Evolutionary conservation across 92 coral and sea anemone species (phyloP).

Genomic region (Palythoa grandiflora): DNA sequence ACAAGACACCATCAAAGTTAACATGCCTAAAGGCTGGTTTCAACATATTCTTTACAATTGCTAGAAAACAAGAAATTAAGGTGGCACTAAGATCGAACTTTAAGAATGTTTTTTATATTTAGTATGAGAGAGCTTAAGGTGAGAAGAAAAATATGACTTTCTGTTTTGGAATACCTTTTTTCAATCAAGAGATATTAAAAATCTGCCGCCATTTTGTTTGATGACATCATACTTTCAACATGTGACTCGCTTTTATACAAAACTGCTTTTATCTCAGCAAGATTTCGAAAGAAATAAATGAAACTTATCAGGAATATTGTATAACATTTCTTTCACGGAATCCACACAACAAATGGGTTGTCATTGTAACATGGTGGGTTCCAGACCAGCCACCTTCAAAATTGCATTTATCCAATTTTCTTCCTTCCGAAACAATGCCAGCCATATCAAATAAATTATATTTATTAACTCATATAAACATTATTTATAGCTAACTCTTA

Average conservation of each 20-base stretch:
- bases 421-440: slow-evolving; percentile 3
- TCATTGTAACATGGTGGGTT: neutral
- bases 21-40: slow-evolving; percentile 15
- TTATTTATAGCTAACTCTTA: neutral
- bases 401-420: slow-evolving; percentile 2
- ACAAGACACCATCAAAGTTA: slow-evolving; percentile 8
- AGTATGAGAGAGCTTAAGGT: slow-evolving; percentile 12
- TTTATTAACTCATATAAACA: slow-evolving; percentile 1
- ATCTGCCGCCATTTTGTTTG: slow-evolving; percentile 9
- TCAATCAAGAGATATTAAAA: neutral
- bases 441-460: neutral
- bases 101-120: neutral
- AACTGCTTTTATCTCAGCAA: slow-evolving; percentile 8
- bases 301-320: neutral
- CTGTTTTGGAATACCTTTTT: neutral
- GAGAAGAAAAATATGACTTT: neutral
- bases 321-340: neutral
- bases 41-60: slow-evolving; percentile 12
- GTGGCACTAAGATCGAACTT: slow-evolving; percentile 4
- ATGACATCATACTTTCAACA: neutral
- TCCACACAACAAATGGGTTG: slow-evolving; percentile 2
- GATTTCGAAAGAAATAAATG: neutral
- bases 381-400: slow-evolving; percentile 1
- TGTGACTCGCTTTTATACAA: slow-evolving; percentile 2
- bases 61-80: neutral